Percentiles rank a stretch among this genome's conserved stretches.
phyloP scores from a whole-genome alignment of 37 sponge, comb jelly and placozoan species.

The Geodia barretti region DNA sequence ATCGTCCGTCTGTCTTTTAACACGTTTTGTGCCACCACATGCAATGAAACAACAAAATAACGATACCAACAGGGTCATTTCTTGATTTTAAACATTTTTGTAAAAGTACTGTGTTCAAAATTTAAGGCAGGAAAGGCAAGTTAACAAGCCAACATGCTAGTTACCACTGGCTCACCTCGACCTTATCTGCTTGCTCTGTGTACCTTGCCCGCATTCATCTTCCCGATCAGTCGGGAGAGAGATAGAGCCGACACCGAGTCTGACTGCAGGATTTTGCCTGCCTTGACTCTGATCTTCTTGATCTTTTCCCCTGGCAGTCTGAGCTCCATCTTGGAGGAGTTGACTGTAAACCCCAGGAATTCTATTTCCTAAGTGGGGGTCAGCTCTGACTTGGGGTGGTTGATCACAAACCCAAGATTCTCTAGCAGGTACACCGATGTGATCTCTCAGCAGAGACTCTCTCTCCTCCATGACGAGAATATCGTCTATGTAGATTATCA shows the following conservation, averaged over 20 bases:
- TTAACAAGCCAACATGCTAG: no score
- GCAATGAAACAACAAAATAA: no score
- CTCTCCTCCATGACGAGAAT: conserved; percentile 44
- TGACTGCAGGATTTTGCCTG: not conserved
- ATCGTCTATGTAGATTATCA: conserved; percentile 52
- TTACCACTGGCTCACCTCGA: no score
- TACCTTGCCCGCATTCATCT: conserved; percentile 22
- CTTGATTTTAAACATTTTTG: no score
- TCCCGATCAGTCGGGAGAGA: conserved; percentile 31
- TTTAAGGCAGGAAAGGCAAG: no score
- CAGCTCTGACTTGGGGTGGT: conserved; percentile 16
- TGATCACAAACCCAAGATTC: conserved; percentile 43
- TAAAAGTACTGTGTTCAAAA: no score
- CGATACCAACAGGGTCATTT: no score
- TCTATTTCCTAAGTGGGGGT: conserved; percentile 34
- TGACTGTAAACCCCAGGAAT: conserved; percentile 49
- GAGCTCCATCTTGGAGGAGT: conserved; percentile 37
- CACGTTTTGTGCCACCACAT: no score
- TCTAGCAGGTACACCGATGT: conserved; percentile 26
- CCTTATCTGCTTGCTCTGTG: no score
- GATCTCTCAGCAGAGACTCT: conserved; percentile 10
- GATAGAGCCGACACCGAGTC: not conserved
- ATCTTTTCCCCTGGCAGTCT: conserved; percentile 39
- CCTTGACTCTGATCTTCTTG: conserved; percentile 5
- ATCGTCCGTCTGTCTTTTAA: no score